phyloP scores from a whole-genome alignment of 1,140 invertebrate species.

The Tetraneura akinire region DNA sequence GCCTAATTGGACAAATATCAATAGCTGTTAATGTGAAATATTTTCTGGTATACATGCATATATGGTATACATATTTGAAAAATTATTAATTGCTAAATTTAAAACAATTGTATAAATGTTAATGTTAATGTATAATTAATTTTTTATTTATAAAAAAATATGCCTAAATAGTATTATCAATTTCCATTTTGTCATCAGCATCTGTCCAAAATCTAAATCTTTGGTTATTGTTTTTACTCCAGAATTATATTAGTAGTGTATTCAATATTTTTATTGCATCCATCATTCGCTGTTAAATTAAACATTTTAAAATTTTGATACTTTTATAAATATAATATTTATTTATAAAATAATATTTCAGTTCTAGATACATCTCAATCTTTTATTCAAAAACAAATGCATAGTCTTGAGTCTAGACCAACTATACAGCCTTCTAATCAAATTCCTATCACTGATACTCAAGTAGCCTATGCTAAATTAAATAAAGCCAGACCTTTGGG shows the following conservation, averaged over 20 bases:
- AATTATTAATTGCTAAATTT: not conserved
- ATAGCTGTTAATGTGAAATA: not conserved
- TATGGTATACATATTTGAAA: not conserved
- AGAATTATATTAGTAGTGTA: too few relatives aligned
- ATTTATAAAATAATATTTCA: slow-evolving; percentile 19
- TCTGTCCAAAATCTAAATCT: too few relatives aligned
- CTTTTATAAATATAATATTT: too few relatives aligned
- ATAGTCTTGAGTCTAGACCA: slow-evolving; percentile 61
- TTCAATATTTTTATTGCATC: too few relatives aligned
- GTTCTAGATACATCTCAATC: slow-evolving; percentile 59
- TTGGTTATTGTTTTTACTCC: too few relatives aligned
- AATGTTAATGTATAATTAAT: too few relatives aligned
- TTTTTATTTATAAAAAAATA: too few relatives aligned
- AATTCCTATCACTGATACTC: slow-evolving; percentile 66
- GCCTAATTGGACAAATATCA: not conserved
- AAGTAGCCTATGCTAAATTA: slow-evolving; percentile 69
- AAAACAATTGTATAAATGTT: too few relatives aligned
- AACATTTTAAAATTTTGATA: too few relatives aligned
- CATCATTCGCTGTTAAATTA: too few relatives aligned
- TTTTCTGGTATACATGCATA: not conserved
- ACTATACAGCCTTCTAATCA: slow-evolving; percentile 47
- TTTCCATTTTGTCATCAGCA: too few relatives aligned
- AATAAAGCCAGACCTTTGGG: slow-evolving; percentile 80
- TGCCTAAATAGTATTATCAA: too few relatives aligned
- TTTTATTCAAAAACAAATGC: slow-evolving; percentile 68